Conservation (phyloP, 2,113 vertebrate species). For the Uria lomvia region DNA sequence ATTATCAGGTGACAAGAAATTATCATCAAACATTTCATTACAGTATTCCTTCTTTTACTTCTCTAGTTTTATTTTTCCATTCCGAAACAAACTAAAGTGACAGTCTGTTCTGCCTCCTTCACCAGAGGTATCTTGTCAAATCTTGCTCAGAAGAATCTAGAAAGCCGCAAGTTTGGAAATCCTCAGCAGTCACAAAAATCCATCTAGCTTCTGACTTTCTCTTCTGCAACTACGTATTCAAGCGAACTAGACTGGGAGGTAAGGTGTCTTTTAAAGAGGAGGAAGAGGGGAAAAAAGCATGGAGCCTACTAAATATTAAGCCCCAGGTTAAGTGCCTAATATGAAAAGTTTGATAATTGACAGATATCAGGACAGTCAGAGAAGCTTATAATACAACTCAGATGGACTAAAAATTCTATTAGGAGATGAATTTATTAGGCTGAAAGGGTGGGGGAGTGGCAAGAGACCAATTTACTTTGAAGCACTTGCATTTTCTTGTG, state of each 20-base stretch:
- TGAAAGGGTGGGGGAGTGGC: rapidly evolving
- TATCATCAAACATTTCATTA: background rate
- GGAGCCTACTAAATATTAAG: background rate
- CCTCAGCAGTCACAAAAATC: background rate
- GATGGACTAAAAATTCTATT: background rate
- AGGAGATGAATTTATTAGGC: background rate
- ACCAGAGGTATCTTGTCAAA: background rate
- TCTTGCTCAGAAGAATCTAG: background rate
- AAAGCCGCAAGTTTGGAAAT: background rate
- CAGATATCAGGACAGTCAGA: background rate
- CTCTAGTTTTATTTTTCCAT: background rate
- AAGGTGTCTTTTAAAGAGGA: background rate
- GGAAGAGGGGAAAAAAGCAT: rapidly evolving
- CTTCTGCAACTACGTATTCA: background rate
- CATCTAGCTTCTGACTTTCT: background rate
- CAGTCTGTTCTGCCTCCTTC: background rate
- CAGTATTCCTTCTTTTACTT: background rate
- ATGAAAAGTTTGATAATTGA: background rate
- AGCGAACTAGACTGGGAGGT: background rate
- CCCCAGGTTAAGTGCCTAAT: background rate
- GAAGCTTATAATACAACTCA: background rate
- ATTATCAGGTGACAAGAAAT: background rate
- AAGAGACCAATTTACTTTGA: background rate
- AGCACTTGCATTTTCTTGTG: background rate
- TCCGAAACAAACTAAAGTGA: background rate